These are phyloP conservation scores for Acleris sparsana DNA, from an alignment of 2,888 invertebrate species.

Conservation along the genomic window DNA sequence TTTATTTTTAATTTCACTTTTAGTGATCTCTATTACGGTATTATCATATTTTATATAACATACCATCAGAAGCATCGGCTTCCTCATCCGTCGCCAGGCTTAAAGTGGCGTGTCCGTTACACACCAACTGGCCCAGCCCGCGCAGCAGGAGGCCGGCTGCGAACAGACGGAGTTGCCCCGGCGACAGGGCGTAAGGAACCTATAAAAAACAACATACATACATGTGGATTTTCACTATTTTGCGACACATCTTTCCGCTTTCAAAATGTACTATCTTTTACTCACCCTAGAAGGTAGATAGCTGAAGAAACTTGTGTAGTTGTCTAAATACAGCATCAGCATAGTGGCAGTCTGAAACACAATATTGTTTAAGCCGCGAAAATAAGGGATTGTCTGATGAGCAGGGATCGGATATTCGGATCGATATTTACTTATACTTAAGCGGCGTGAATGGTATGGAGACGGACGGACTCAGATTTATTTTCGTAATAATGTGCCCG, in stretches of 20 bases:
- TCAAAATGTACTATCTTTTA: background rate
- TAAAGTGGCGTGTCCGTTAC: constrained; percentile 88
- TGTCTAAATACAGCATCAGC: constrained; percentile 85
- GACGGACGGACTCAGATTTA: too few species aligned
- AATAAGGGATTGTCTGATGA: too few species aligned
- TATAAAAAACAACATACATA: background rate
- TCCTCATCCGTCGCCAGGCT: constrained; percentile 54
- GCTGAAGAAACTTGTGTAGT: constrained; percentile 86
- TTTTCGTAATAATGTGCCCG: too few species aligned
- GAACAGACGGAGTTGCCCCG: constrained; percentile 69
- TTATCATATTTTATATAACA: too few species aligned
- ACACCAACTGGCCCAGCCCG: constrained; percentile 91
- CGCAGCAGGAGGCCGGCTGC: constrained; percentile 88
- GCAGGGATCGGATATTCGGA: too few species aligned
- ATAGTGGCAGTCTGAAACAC: constrained; percentile 85
- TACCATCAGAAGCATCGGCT: constrained; percentile 44
- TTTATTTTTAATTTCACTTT: too few species aligned
- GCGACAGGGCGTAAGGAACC: constrained; percentile 57
- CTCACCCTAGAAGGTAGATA: constrained; percentile 62
- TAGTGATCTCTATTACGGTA: too few species aligned
- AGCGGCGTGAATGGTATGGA: too few species aligned
- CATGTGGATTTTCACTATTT: too few species aligned
- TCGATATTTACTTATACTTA: too few species aligned
- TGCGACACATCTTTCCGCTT: too few species aligned
- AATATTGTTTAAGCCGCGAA: background rate